Evolutionary conservation across 2,797 vertebrate species (phyloP).

Genomic region (Hypotaenidia philippensis): DNA sequence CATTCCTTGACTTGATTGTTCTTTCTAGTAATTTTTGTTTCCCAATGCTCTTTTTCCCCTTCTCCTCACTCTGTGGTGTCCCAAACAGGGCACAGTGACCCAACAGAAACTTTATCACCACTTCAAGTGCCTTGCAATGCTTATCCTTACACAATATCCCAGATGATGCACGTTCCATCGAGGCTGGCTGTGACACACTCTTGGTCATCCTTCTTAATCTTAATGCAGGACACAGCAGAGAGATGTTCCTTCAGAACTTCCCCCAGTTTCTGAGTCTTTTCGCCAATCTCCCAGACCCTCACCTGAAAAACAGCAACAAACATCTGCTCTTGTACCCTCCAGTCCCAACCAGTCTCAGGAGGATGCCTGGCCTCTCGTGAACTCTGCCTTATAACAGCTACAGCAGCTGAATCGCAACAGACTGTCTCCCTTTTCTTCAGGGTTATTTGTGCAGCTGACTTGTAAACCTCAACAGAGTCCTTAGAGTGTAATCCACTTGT

Average conservation of each 20-base stretch:
- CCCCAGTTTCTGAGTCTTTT: slow-evolving; percentile 76
- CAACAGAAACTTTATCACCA: background rate
- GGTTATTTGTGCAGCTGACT: background rate
- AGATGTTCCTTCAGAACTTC: slow-evolving; percentile 88
- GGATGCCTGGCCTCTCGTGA: background rate
- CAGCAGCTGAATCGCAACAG: background rate
- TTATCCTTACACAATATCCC: slow-evolving; percentile 90
- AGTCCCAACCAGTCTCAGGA: background rate
- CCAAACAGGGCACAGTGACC: background rate
- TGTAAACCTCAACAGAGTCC: background rate
- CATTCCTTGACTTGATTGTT: background rate
- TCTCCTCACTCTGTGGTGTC: background rate
- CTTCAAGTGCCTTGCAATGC: background rate
- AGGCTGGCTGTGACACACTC: slow-evolving; percentile 90
- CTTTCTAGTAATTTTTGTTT: background rate
- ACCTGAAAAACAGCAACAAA: slow-evolving; percentile 78
- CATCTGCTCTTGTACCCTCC: background rate
- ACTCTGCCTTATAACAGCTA: background rate
- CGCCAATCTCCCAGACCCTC: slow-evolving; percentile 86
- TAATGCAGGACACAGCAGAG: slow-evolving; percentile 85
- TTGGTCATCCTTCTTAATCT: slow-evolving; percentile 85
- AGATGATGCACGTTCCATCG: slow-evolving; percentile 91
- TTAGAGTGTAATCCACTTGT: background rate
- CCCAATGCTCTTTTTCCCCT: background rate
- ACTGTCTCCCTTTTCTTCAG: background rate